Evolutionary conservation across 1,140 invertebrate species (phyloP).

Genomic region (Dendroctonus ponderosae): DNA sequence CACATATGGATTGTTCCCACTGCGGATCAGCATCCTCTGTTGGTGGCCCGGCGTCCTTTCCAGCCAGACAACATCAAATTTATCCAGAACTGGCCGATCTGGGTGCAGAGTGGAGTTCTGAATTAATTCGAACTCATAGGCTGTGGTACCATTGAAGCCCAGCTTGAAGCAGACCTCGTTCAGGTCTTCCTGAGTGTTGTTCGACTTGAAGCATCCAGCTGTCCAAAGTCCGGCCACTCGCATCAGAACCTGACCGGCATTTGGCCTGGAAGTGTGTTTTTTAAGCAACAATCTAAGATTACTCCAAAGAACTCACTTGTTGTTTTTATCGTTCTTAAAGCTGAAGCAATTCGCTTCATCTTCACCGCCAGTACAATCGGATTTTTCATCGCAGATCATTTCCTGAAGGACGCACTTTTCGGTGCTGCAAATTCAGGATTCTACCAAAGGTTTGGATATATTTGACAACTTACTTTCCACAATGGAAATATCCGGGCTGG

Average conservation of each 20-base stretch:
- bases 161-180: slow-evolving; percentile 52
- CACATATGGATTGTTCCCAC: slow-evolving; percentile 42
- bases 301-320: not conserved
- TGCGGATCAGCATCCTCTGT: slow-evolving; percentile 38
- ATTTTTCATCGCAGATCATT: slow-evolving; percentile 68
- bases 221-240: slow-evolving; percentile 61
- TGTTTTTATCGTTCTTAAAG: slow-evolving; percentile 10
- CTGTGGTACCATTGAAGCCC: slow-evolving; percentile 42
- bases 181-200: slow-evolving; percentile 46
- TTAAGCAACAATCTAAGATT: no score
- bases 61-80: slow-evolving; percentile 43
- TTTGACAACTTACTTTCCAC: slow-evolving; percentile 50
- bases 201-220: slow-evolving; percentile 56
- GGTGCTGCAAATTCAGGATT: slow-evolving; percentile 40
- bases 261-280: slow-evolving; percentile 45
- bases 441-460: not conserved
- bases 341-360: slow-evolving; percentile 61
- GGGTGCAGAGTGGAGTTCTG: not conserved
- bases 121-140: not conserved
- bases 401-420: slow-evolving; percentile 64
- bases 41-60: slow-evolving; percentile 28
- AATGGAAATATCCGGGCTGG: slow-evolving; percentile 54
- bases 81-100: slow-evolving; percentile 38
- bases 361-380: slow-evolving; percentile 67
- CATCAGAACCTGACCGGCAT: slow-evolving; percentile 57